These are phyloP conservation scores for Rafetus swinhoei DNA, from an alignment of 2,113 vertebrate species.

Conservation along the genomic window DNA sequence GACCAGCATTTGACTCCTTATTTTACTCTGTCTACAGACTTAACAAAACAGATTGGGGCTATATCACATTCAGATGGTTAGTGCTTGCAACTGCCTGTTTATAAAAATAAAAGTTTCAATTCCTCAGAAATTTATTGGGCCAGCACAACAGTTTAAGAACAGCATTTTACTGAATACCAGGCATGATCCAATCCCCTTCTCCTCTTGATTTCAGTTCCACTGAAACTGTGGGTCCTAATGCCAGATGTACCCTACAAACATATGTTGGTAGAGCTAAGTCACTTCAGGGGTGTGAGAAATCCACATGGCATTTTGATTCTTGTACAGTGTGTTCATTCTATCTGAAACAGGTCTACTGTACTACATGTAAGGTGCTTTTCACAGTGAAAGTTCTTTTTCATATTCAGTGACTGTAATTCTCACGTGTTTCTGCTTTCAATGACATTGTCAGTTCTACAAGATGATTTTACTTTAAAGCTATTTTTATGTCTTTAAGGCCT, in stretches of 20 bases:
- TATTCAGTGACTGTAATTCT: not conserved
- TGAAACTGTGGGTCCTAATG: not conserved
- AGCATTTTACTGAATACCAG: not conserved
- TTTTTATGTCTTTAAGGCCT: not conserved
- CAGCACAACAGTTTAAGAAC: not conserved
- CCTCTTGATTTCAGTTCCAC: not conserved
- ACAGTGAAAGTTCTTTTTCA: not conserved
- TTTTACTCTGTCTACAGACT: not conserved
- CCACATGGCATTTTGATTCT: not conserved
- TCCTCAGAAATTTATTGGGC: not conserved
- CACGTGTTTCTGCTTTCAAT: not conserved
- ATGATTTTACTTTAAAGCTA: not conserved
- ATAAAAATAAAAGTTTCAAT: not conserved
- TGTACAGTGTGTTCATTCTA: not conserved
- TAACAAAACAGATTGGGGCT: no score
- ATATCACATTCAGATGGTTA: not conserved
- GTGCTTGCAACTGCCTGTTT: not conserved
- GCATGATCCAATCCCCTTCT: not conserved
- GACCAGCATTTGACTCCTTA: not conserved
- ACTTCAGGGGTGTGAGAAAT: not conserved
- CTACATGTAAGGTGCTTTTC: not conserved
- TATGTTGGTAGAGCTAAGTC: not conserved
- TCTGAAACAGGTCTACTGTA: not conserved
- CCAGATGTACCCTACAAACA: no score
- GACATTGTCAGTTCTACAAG: not conserved